A percentile compares a stretch with the other conserved stretches of the same genome.
phyloP scores from a whole-genome alignment of 2,797 vertebrate species.

The Leptoclinus maculatus region DNA sequence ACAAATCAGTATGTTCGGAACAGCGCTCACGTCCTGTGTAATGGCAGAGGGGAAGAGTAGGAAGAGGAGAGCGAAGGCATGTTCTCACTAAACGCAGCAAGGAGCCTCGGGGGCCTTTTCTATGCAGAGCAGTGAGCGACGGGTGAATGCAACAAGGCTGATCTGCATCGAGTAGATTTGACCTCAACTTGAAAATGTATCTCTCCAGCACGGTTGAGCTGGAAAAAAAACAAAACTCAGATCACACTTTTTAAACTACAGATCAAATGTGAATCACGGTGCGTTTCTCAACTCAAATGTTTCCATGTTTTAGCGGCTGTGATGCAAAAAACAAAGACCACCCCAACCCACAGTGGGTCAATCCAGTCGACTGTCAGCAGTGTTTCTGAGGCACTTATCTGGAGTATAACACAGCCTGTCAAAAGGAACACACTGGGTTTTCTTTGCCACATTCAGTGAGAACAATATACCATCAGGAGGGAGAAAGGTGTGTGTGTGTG shows the following conservation, averaged over 20 bases:
- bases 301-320: too few species aligned
- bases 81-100: constrained; percentile 25
- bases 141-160: neutral
- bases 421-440: too few species aligned
- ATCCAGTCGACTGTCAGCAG: too few species aligned
- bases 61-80: neutral
- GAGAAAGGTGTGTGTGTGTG: neutral
- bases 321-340: too few species aligned
- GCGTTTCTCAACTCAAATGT: too few species aligned
- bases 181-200: neutral
- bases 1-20: constrained; percentile 13
- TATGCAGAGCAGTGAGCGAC: neutral
- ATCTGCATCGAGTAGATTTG: neutral
- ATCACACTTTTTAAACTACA: neutral
- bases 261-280: neutral
- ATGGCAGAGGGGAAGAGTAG: neutral
- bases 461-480: constrained; percentile 24
- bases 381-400: too few species aligned
- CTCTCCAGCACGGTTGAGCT: too few species aligned
- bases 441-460: constrained; percentile 23
- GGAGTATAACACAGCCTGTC: too few species aligned
- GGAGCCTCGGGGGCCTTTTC: neutral
- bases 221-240: too few species aligned
- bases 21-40: neutral
- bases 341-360: too few species aligned